Percentiles rank a stretch among this genome's conserved stretches.
Evolutionary conservation across 2,888 invertebrate species (phyloP).

Genomic region (Litoditis marina): DNA sequence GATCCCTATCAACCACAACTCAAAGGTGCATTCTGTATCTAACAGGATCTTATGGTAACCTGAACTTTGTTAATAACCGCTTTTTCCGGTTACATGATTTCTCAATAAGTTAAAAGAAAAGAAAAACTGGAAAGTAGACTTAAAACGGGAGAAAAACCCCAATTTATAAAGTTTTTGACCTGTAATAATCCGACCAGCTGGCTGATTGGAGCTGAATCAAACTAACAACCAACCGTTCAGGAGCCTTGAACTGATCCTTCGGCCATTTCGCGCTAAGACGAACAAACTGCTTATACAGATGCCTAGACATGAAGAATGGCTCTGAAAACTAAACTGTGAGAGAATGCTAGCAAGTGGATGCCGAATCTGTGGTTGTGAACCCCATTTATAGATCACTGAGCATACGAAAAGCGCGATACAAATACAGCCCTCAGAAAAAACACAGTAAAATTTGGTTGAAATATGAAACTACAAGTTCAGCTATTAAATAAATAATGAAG

Average conservation of each 20-base stretch:
- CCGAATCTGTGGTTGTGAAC: too few species aligned
- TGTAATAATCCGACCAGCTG: neutral
- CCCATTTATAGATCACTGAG: too few species aligned
- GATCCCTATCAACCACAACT: neutral
- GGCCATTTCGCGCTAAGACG: conserved; percentile 52
- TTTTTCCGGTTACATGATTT: neutral
- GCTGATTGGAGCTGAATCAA: neutral
- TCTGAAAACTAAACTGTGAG: too few species aligned
- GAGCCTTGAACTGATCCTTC: conserved; percentile 42
- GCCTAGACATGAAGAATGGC: conserved; percentile 32
- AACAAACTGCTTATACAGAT: conserved; percentile 51
- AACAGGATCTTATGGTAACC: too few species aligned
- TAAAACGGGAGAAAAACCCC: neutral
- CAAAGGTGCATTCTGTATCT: too few species aligned
- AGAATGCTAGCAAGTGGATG: too few species aligned
- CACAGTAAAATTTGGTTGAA: neutral
- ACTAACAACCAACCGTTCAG: conserved; percentile 27
- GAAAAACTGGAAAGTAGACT: neutral
- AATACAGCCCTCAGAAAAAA: neutral
- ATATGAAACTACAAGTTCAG: neutral
- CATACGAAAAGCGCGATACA: too few species aligned
- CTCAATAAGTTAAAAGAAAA: neutral
- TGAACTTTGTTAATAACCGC: neutral
- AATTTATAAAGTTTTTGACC: too few species aligned
- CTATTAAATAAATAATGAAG: too few species aligned